phyloP scores from a whole-genome alignment of 2,888 invertebrate genomes.

The Acholoe squamosa region DNA sequence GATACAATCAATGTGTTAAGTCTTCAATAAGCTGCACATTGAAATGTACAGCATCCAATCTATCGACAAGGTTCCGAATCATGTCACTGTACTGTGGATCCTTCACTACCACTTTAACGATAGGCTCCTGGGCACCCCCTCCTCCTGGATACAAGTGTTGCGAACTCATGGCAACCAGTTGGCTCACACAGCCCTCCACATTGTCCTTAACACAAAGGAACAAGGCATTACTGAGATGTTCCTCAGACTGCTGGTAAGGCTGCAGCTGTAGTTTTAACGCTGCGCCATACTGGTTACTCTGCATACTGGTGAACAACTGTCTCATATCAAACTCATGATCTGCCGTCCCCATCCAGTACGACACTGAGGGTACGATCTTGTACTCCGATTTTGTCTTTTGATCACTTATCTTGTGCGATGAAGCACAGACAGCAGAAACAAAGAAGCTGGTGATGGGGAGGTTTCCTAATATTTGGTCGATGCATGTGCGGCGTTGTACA shows the following conservation, averaged over 20 bases:
- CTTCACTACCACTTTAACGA: neutral
- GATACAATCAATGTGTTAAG: too few species aligned
- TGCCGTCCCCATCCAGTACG: constrained; percentile 2
- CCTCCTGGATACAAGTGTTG: neutral
- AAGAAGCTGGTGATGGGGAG: neutral
- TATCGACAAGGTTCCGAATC: too few species aligned
- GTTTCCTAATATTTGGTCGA: neutral
- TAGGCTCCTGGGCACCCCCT: neutral
- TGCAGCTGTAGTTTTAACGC: constrained; percentile 26
- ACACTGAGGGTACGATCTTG: neutral
- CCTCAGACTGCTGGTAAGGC: constrained; percentile 12
- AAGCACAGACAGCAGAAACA: neutral
- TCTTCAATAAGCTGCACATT: too few species aligned
- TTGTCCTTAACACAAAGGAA: constrained; percentile 6
- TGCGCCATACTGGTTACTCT: constrained; percentile 4
- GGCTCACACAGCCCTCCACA: constrained; percentile 45
- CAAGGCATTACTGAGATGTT: neutral
- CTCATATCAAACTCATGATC: neutral
- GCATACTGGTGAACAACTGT: neutral
- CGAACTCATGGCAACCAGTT: neutral
- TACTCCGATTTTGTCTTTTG: too few species aligned
- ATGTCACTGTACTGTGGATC: neutral
- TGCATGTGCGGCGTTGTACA: neutral
- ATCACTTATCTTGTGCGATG: neutral
- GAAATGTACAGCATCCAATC: too few species aligned